Evolutionary conservation across 1,140 invertebrate genomes (phyloP).

Genomic region (Coelopa frigida): DNA sequence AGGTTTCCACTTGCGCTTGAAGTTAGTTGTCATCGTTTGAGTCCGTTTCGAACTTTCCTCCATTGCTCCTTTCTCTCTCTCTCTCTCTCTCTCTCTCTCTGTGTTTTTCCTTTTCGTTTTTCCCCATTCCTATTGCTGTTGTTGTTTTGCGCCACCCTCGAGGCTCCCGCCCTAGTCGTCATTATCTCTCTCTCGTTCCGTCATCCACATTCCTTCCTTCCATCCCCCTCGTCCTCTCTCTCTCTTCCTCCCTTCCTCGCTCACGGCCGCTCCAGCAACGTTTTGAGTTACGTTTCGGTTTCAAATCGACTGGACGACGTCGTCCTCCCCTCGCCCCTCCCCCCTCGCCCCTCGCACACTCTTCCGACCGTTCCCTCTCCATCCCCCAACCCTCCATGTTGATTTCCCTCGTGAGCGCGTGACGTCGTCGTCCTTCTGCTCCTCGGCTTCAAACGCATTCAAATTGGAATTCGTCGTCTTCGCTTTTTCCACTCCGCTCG

Average conservation of each 20-base stretch:
- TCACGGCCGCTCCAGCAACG: neutral
- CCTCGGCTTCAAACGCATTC: neutral
- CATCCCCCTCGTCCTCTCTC: neutral
- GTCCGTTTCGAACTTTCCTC: conserved; percentile 5
- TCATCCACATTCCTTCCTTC: neutral
- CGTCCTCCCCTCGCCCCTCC: neutral
- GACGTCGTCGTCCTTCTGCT: neutral
- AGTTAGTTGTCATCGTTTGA: no score
- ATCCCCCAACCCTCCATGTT: neutral
- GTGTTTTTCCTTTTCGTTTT: neutral
- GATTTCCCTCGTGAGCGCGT: neutral
- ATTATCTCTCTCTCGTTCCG: neutral
- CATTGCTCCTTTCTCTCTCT: neutral
- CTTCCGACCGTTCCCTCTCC: neutral
- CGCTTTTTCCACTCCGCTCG: neutral
- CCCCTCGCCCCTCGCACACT: neutral
- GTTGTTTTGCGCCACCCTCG: neutral
- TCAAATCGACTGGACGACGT: neutral
- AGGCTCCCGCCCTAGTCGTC: neutral
- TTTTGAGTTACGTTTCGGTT: neutral
- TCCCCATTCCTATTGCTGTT: neutral
- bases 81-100: conserved; percentile 7
- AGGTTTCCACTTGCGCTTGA: no score
- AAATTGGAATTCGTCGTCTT: neutral
- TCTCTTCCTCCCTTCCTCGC: neutral